Evolutionary conservation across 37 sponge, comb jelly and placozoan genomes (phyloP).

Genomic region (Spongia lamella): DNA sequence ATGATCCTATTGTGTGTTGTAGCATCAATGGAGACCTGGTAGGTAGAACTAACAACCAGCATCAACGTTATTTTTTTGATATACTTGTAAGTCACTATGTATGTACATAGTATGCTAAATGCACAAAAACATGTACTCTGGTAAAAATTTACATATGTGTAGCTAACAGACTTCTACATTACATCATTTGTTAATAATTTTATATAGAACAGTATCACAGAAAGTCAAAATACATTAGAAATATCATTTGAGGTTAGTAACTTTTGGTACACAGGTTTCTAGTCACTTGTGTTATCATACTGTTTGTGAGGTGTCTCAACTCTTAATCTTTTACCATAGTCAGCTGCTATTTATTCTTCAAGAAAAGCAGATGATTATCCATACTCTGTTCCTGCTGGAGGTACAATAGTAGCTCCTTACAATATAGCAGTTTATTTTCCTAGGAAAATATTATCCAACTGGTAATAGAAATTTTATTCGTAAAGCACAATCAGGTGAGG

Average conservation of each 20-base stretch:
- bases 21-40: constrained; percentile 45
- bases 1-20: background rate
- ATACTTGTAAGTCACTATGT: constrained; percentile 47
- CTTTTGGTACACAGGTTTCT: no score
- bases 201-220: constrained; percentile 13
- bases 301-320: background rate
- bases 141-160: no score
- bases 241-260: constrained; percentile 53
- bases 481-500: constrained; percentile 78
- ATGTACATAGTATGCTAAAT: background rate
- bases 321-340: constrained; percentile 18
- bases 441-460: constrained; percentile 44
- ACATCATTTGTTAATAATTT: background rate
- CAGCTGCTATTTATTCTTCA: constrained; percentile 65
- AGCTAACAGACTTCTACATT: no score
- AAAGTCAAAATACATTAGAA: constrained; percentile 41
- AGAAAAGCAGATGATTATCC: constrained; percentile 47
- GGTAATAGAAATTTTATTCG: constrained; percentile 77
- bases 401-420: background rate
- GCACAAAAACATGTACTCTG: background rate
- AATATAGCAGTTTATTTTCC: background rate
- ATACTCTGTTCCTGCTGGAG: constrained; percentile 37
- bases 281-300: background rate
- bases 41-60: constrained; percentile 50
- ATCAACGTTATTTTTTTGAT: constrained; percentile 64